phyloP scores from a whole-genome alignment of 2,113 vertebrate species.

The Bettongia penicillata region DNA sequence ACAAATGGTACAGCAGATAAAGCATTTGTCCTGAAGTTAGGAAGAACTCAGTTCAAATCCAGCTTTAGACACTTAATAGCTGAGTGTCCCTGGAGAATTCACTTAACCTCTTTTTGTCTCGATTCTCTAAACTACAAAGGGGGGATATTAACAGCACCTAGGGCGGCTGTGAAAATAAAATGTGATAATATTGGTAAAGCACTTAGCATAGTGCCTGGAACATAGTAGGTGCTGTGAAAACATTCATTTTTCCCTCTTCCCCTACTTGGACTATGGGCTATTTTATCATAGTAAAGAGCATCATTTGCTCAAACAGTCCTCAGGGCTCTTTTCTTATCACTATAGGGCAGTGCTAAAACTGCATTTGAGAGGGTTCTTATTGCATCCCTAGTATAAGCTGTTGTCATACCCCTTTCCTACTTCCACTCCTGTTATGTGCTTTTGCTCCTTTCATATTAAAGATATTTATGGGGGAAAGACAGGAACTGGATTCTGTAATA shows the following conservation, averaged over 20 bases:
- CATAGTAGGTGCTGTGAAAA: background rate
- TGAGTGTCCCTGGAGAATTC: background rate
- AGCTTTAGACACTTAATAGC: background rate
- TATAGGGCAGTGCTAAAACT: background rate
- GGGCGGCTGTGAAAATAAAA: background rate
- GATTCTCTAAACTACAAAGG: background rate
- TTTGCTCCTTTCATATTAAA: background rate
- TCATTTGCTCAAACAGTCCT: background rate
- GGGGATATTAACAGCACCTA: background rate
- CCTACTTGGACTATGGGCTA: too few relatives aligned
- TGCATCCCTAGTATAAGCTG: background rate
- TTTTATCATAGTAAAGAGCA: background rate
- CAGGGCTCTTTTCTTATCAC: background rate
- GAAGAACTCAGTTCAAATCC: background rate
- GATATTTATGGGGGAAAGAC: background rate
- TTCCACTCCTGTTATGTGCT: background rate
- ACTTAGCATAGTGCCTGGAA: background rate
- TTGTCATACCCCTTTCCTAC: background rate
- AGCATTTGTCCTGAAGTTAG: background rate
- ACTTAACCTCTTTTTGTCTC: background rate
- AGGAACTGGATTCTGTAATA: background rate
- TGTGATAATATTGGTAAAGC: background rate
- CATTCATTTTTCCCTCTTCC: background rate
- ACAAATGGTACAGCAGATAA: background rate
- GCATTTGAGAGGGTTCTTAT: background rate